Conservation (phyloP, 2,888 invertebrate species). For the Agrochola litura region DNA sequence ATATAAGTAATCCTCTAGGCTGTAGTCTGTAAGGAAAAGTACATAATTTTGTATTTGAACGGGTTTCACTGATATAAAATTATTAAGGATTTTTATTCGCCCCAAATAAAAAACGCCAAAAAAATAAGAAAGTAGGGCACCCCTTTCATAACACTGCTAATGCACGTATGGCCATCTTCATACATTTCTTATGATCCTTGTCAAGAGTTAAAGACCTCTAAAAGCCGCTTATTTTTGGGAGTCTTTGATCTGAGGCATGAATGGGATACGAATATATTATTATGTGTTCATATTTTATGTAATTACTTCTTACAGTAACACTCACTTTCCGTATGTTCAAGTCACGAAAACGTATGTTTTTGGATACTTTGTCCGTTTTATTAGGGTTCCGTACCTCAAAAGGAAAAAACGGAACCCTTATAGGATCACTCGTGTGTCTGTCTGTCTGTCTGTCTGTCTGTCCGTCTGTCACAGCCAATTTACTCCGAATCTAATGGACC, state of each 20-base stretch:
- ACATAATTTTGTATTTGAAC: background rate
- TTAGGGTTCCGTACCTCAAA: too few species aligned
- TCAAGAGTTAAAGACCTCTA: conserved; percentile 20
- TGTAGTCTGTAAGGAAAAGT: background rate
- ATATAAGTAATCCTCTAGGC: background rate
- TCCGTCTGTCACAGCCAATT: too few species aligned
- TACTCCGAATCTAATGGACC: too few species aligned
- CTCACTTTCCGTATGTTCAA: background rate
- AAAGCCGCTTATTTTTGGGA: conserved; percentile 36
- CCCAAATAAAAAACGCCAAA: background rate
- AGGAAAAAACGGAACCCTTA: too few species aligned
- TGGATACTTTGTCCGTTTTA: too few species aligned
- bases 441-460: too few species aligned
- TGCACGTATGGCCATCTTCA: conserved; percentile 15
- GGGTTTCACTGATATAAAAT: background rate
- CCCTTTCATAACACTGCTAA: conserved; percentile 9
- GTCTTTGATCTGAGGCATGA: conserved; percentile 21
- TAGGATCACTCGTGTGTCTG: too few species aligned
- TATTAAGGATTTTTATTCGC: background rate
- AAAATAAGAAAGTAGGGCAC: background rate
- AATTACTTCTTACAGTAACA: background rate
- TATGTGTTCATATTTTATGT: background rate
- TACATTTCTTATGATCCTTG: conserved; percentile 34
- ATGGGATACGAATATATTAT: background rate
- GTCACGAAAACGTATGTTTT: background rate